A percentile compares a stretch with the other conserved stretches of the same genome.
Conservation (phyloP, 2,113 vertebrate species). For the Xenopus borealis region DNA sequence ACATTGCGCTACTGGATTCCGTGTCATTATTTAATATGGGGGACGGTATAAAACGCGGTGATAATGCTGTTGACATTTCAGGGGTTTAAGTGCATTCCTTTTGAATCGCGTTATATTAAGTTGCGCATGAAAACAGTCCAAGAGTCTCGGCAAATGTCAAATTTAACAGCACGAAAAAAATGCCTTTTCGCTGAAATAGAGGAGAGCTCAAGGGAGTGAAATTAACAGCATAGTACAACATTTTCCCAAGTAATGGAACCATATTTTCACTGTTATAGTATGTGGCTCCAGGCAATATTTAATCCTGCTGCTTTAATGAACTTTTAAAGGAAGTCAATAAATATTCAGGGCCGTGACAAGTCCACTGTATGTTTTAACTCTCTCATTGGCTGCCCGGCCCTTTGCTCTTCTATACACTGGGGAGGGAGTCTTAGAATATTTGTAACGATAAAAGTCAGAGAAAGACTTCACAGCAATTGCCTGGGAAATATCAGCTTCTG, state of each 20-base stretch:
- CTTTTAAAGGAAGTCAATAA: slow-evolving; percentile 73
- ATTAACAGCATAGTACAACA: slow-evolving; percentile 67
- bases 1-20: too few relatives aligned
- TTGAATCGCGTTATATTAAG: slow-evolving; percentile 14
- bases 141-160: slow-evolving; percentile 58
- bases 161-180: slow-evolving; percentile 56
- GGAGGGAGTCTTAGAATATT: too few relatives aligned
- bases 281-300: slow-evolving; percentile 62
- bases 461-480: too few relatives aligned
- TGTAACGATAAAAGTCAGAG: too few relatives aligned
- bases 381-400: too few relatives aligned
- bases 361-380: background rate
- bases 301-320: slow-evolving; percentile 76
- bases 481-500: too few relatives aligned
- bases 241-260: slow-evolving; percentile 67
- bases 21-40: too few relatives aligned
- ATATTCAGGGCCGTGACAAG: slow-evolving; percentile 64
- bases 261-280: slow-evolving; percentile 68
- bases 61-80: too few relatives aligned
- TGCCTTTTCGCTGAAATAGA: slow-evolving; percentile 20
- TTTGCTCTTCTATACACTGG: too few relatives aligned
- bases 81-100: too few relatives aligned
- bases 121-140: slow-evolving; percentile 42
- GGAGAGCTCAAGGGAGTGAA: slow-evolving; percentile 63
- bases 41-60: too few relatives aligned